A percentile compares a stretch with the other conserved stretches of the same genome.
Evolutionary conservation across 2,113 vertebrate genomes (phyloP).

Genomic region (Zosterops hypoxanthus): DNA sequence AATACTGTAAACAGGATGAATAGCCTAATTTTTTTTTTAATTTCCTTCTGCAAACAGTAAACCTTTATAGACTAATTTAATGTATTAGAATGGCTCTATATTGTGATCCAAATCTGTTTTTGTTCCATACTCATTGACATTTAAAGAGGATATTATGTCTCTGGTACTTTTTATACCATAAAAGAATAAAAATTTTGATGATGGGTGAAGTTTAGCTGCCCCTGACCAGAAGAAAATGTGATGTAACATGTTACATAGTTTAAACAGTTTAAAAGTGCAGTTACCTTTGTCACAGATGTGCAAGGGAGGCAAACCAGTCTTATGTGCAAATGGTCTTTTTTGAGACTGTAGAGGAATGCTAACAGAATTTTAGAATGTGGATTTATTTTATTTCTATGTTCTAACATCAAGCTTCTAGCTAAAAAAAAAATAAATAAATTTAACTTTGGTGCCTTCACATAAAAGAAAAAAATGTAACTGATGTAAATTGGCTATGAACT

Average conservation of each 20-base stretch:
- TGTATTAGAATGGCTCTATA: background rate
- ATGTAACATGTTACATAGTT: background rate
- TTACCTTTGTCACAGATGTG: background rate
- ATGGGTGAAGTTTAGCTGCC: background rate
- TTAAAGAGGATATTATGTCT: background rate
- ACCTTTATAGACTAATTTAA: background rate
- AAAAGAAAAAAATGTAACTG: background rate
- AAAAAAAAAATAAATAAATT: background rate
- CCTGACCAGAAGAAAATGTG: background rate
- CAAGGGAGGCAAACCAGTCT: background rate
- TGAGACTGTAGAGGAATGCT: background rate
- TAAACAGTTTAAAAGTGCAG: background rate
- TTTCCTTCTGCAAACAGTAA: background rate
- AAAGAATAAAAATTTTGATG: background rate
- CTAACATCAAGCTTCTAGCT: background rate
- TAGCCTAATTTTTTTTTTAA: background rate
- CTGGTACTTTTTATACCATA: background rate
- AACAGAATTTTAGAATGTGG: background rate
- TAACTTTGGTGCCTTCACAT: background rate
- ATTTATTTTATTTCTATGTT: background rate
- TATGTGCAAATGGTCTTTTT: background rate
- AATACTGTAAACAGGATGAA: background rate
- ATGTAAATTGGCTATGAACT: background rate
- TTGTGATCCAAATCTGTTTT: background rate
- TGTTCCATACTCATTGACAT: background rate